phyloP scores from a whole-genome alignment of 2,888 invertebrate species.

The Tenodera sinensis region DNA sequence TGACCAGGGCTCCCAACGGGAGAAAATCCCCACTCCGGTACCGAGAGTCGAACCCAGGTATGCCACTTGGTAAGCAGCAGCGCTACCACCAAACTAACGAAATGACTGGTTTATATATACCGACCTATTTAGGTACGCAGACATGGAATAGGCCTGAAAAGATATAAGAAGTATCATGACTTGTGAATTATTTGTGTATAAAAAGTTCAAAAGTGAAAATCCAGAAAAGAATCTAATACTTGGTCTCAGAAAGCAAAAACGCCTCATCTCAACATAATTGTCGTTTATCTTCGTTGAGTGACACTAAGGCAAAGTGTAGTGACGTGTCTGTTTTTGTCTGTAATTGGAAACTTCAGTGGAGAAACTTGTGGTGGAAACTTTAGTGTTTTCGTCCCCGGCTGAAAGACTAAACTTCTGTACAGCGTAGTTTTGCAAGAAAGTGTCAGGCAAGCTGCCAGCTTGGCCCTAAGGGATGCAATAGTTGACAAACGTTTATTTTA shows the following conservation, averaged over 20 bases:
- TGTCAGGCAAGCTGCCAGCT: not conserved
- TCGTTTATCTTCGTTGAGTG: not conserved
- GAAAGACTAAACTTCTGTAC: not conserved
- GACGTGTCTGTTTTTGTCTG: not conserved
- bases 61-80: too few species aligned
- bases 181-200: too few species aligned
- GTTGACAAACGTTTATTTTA: not conserved
- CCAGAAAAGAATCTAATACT: too few species aligned
- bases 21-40: too few species aligned
- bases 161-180: too few species aligned
- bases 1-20: too few species aligned
- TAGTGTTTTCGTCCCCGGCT: not conserved
- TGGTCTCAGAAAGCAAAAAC: not conserved
- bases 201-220: too few species aligned
- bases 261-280: not conserved
- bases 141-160: too few species aligned
- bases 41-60: too few species aligned
- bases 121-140: too few species aligned
- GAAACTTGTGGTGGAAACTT: not conserved
- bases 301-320: not conserved
- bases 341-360: not conserved
- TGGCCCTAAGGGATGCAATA: not conserved
- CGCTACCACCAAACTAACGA: too few species aligned
- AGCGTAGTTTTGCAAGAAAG: not conserved
- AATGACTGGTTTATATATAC: too few species aligned